Evolutionary conservation across 1,140 invertebrate genomes (phyloP), one percentile per base, ranked within the genome.

Genomic region (Cyphomyrmex costatus): DNA sequence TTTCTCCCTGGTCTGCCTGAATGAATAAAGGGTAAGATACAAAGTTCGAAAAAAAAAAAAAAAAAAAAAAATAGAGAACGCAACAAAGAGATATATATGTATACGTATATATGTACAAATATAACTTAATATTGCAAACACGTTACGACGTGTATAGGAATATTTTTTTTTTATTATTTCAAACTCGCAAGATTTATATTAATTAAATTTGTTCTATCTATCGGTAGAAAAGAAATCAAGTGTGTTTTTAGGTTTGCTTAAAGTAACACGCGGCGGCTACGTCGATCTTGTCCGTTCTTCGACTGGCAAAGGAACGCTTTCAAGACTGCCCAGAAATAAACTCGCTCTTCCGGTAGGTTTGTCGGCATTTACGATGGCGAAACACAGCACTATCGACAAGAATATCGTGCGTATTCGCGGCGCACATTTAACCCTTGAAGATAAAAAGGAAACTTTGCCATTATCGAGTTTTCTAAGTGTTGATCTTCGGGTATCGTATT

Each of bases 301-400:
- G 76, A 89, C 86, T 90, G 86, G 85, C 89, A 90, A 90, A 90
- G 84, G 86, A 90, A 85, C 89, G 89, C 76, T 87, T 85, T 88
- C 79, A 87, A 90, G 89, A 58, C 61, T 83, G 16, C n/a, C 89
- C 86, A 65, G 73, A 90, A 90, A 90, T 90, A 90, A 90, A 90
- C 89, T 85, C 76, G 61, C 68, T 73, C 76, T 90, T 90, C 88
- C 86, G 88, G 88, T 89, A 89, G 84, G 84, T 79, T 83, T 79
- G 70, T 36, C 58, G 58, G 78, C 53, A 78, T 89, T 86, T 77
- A 68, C 70, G 79, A 66, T 71, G 66, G 70, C 61, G 68, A 70
- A 73, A 74, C 77, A 2, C 66, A 10, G 46, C 71, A 58, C 88
- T 61, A 85, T 85, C 74, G 71, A 86, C 86, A n/a, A 86, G 73